Percentiles rank a stretch among this genome's conserved stretches.
Conservation (phyloP, 2,888 invertebrate species). For the Blomia tropicalis region DNA sequence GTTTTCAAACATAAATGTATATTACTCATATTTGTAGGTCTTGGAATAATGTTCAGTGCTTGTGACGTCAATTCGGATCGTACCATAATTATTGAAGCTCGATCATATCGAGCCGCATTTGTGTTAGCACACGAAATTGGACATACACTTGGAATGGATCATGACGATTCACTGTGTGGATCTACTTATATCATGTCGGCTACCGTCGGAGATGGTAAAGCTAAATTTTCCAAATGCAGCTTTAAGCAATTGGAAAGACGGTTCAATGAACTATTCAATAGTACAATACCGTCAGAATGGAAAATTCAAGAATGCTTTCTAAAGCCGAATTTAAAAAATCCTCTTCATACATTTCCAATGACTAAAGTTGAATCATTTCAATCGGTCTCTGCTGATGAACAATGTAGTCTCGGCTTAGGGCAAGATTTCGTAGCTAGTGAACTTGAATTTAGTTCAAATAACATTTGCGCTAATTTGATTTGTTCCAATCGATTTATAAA, state of each 20-base stretch:
- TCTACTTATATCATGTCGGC: neutral
- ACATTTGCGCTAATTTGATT: neutral
- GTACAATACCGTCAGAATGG: neutral
- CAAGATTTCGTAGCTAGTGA: neutral
- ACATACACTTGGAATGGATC: neutral
- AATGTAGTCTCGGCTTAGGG: neutral
- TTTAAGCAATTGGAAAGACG: neutral
- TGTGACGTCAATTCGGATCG: neutral
- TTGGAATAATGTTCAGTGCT: neutral
- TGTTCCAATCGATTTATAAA: neutral
- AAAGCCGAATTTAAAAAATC: neutral
- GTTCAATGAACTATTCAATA: neutral
- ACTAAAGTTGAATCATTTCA: neutral
- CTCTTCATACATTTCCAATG: neutral
- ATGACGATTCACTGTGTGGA: neutral
- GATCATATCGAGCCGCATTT: neutral
- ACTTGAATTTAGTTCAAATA: neutral
- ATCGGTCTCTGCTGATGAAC: neutral
- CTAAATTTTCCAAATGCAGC: neutral
- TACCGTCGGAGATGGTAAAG: neutral
- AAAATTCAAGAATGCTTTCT: neutral
- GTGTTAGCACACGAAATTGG: constrained; percentile 1
- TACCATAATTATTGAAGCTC: neutral
- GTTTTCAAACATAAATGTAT: neutral
- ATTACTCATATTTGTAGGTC: neutral